These are phyloP conservation scores for Leptopterna dolabrata DNA, from an alignment of 2,888 invertebrate genomes.

Conservation along the genomic window DNA sequence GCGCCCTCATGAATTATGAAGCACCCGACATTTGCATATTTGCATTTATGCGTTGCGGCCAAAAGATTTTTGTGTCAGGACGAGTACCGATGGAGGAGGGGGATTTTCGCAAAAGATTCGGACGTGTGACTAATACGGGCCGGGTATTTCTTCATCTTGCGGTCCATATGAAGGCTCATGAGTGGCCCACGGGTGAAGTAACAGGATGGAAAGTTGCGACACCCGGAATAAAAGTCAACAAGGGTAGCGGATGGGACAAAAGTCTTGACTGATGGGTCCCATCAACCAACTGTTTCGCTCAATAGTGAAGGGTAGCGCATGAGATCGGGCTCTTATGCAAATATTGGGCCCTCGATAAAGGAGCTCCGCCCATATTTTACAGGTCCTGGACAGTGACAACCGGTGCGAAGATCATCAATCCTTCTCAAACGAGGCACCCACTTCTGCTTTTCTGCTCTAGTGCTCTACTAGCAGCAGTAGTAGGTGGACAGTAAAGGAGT, in stretches of 20 bases:
- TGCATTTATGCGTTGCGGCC: conserved; percentile 16
- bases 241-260: conserved; percentile 55
- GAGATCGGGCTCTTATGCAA: conserved; percentile 47
- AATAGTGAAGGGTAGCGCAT: not conserved
- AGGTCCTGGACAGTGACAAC: not conserved
- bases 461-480: not conserved
- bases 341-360: conserved; percentile 27
- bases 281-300: conserved; percentile 42
- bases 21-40: not conserved
- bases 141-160: conserved; percentile 26
- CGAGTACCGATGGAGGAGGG: not conserved
- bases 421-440: conserved; percentile 28
- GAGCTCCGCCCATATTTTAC: conserved; percentile 41
- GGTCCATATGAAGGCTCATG: conserved; percentile 30
- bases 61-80: conserved; percentile 35
- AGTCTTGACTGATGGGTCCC: conserved; percentile 53
- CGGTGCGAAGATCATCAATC: conserved; percentile 36
- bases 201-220: conserved; percentile 20
- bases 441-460: not conserved
- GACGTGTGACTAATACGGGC: conserved; percentile 51
- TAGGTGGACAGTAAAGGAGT: not conserved
- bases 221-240: conserved; percentile 55
- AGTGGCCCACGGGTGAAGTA: not conserved
- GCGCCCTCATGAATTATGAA: conserved; percentile 28
- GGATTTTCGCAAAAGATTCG: conserved; percentile 47